Base-by-base conservation (phyloP, 2,113 vertebrate genomes). In the Cygnus buccinator region DNA sequence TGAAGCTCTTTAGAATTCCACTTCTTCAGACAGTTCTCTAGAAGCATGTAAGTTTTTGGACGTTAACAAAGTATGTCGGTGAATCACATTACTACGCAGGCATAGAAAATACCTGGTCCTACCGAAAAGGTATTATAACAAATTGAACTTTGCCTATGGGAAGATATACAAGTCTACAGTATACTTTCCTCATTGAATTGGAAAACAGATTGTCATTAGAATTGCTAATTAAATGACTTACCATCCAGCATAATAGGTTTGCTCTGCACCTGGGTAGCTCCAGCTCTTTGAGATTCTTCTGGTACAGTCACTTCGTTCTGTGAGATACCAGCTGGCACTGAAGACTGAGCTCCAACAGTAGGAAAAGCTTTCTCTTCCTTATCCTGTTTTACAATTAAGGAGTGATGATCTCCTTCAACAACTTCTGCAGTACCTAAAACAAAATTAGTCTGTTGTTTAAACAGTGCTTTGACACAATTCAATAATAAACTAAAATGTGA, bases 371-470 rank as follows among this genome's bases (percentile, higher is more conserved):
- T 89, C 41, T 81, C 67, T 87, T 97, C 75, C 50, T 82, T 91
- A 65, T 94, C 96, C 58, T 97, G 95, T 81, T 89, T 18, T 72
- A 77, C 13, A 41, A 28, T 43, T 90, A 96, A 84, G 5, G 84
- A 70, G 65, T 90, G 96, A 48, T 15, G 28, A 20, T 81, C 90
- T 46, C 16, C 91, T 92, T 96, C 93, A 88, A 68, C 55, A 94
- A 93, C 62, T 52, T 96, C 98, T 97, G 86, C 79, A 87, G 91
- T 86, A 96, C 84, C 78, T 94, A 91, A 71, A 3, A 90, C 52
- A 83, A 87, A 84, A 57, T 52, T 7, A 82, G 58, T 72, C 11
- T 87, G 39, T 23, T 28, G 75, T 78, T 57, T 93, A 35, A 85
- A 81, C 66, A 89, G 37, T 84, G 9, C 54, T 93, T 94, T 37